Evolutionary conservation across 2,888 invertebrate species (phyloP).

Genomic region (Zaprionus lineosus): DNA sequence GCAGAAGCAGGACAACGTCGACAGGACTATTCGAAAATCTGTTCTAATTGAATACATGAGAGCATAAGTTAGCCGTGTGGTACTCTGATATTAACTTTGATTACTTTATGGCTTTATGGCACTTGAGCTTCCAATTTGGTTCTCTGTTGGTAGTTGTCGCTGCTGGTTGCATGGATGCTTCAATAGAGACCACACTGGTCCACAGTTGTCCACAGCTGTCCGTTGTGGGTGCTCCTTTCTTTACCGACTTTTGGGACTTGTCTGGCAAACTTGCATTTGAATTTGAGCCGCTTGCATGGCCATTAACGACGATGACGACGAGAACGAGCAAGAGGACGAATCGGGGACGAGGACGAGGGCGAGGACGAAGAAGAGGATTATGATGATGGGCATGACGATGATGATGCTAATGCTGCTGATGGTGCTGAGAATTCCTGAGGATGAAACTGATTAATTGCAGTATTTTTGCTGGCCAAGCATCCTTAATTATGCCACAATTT

Average conservation of each 20-base stretch:
- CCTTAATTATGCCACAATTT: conserved; percentile 44
- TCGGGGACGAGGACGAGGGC: too few species aligned
- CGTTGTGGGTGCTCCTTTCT: neutral
- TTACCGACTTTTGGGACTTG: conserved; percentile 3
- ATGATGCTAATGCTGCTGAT: too few species aligned
- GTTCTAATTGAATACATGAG: conserved; percentile 76
- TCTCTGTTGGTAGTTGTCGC: conserved; percentile 63
- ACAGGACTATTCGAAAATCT: conserved; percentile 66
- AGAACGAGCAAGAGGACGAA: too few species aligned
- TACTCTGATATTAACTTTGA: conserved; percentile 76
- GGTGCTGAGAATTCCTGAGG: too few species aligned
- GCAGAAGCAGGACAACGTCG: too few species aligned
- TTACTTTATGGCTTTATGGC: conserved; percentile 76
- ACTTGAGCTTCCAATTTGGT: conserved; percentile 76
- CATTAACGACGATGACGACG: too few species aligned
- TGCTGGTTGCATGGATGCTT: neutral
- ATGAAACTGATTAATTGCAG: conserved; percentile 62
- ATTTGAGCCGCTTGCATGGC: conserved; percentile 39
- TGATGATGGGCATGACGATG: conserved; percentile 21
- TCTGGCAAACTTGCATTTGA: conserved; percentile 30
- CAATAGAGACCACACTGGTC: neutral
- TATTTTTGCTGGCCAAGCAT: conserved; percentile 39
- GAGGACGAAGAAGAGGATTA: too few species aligned
- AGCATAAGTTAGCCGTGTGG: conserved; percentile 75
- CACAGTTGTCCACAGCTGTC: neutral